Evolutionary conservation across 2,797 vertebrate species (phyloP), one percentile per base, ranked within the genome.

Genomic region (Melanotaenia pygmaea): DNA sequence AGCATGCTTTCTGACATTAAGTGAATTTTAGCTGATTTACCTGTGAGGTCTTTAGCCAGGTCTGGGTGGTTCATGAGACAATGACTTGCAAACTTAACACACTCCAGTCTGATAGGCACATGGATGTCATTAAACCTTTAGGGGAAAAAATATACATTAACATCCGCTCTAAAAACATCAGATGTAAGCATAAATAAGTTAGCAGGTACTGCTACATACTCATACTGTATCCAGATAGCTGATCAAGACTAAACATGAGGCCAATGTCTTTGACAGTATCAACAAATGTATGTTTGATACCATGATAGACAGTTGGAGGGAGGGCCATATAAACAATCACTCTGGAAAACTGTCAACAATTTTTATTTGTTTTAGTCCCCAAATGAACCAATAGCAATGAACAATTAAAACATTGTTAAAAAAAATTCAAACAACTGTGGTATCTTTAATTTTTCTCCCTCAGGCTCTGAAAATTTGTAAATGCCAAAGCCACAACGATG

Each of bases 31-130:
- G 11, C 16, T 26, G 8, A 57, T 40, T 66, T 95, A 99, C 98
- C 98, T 94, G 98, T 99, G 84, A 99, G 96, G 89, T 99, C 98
- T 93, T 98, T 99, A 63, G 98, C 97, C 91, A 99, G 86, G 88
- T 99, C 98, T 0, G 98, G 98, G 83, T 99, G 98, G 91, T 99
- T 99, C 97, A 98, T 98, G 82, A 99, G 96, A 86, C 97, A 99
- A 83, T 99, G 96, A 85, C 98, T 98, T 81, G 98, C 98, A 85
- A 99, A 99, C 90, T 99, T 99, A 40, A 99, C 98, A 93, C 98
- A 99, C 86, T 99, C 98, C 86, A 99, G 93, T 78, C 98, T 95
- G 84, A 99, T 97, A 69, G 98, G 97, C 77, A 99, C 98, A 3
- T 99, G 98, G 91, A 99, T 99, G 90, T 99, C 98, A 88, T 99